A percentile compares a stretch with the other conserved stretches of the same genome.
Evolutionary conservation across 1,140 invertebrate species (phyloP).

Genomic region (Paralvinella palmiformis): DNA sequence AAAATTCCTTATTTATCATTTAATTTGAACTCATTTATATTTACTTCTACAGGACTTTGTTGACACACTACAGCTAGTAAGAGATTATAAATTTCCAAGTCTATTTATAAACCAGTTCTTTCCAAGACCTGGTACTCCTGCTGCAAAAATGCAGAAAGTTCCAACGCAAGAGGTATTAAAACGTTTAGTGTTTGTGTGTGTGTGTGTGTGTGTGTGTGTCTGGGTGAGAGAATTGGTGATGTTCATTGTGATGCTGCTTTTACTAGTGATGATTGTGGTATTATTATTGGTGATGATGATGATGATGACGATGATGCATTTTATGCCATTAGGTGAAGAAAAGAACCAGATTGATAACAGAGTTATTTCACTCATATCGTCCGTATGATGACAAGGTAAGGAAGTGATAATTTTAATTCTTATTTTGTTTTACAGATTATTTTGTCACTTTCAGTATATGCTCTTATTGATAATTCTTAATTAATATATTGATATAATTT

Average conservation of each 20-base stretch:
- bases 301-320: no score
- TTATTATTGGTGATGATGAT: no score
- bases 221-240: no score
- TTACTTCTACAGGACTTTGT: slow-evolving; percentile 67
- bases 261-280: no score
- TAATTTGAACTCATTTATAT: background rate
- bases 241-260: no score
- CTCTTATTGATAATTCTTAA: background rate
- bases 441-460: background rate
- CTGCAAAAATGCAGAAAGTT: slow-evolving; percentile 77
- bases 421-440: background rate
- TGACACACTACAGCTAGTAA: slow-evolving; percentile 77
- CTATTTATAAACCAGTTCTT: slow-evolving; percentile 98
- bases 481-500: slow-evolving; percentile 7
- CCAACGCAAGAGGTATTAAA: slow-evolving; percentile 72
- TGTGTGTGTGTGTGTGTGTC: no score
- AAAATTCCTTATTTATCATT: background rate
- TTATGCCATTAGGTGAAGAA: slow-evolving; percentile 65
- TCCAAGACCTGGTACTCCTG: slow-evolving; percentile 89
- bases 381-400: slow-evolving; percentile 64
- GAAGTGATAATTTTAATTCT: no score
- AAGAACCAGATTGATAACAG: slow-evolving; percentile 79
- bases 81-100: slow-evolving; percentile 84
- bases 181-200: no score
- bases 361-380: slow-evolving; percentile 85